phyloP scores from a whole-genome alignment of 2,113 vertebrate species.

The Takifugu flavidus region DNA sequence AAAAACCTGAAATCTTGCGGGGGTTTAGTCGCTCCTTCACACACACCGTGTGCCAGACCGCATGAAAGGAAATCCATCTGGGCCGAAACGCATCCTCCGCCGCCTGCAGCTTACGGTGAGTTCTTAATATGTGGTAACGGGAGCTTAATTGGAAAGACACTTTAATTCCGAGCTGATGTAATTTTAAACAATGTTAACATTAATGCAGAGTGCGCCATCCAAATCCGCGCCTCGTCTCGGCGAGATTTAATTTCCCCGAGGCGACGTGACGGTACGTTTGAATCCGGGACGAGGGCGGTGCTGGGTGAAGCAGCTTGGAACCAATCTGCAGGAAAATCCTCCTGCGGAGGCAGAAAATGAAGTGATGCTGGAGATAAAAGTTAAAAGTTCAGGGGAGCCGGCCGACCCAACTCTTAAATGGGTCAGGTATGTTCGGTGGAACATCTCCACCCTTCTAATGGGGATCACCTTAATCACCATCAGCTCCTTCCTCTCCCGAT shows the following conservation, averaged over 20 bases:
- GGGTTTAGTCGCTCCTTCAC: slow-evolving; percentile 50
- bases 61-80: slow-evolving; percentile 50
- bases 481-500: too few species aligned
- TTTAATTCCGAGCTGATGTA: slow-evolving; percentile 45
- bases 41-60: slow-evolving; percentile 41
- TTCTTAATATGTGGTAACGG: slow-evolving; percentile 52
- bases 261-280: slow-evolving; percentile 30
- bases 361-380: slow-evolving; percentile 1
- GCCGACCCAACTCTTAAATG: neutral
- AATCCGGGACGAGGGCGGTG: slow-evolving; percentile 14
- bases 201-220: slow-evolving; percentile 54
- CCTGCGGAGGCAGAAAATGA: neutral
- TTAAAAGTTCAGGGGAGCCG: slow-evolving; percentile 1
- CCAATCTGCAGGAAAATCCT: slow-evolving; percentile 13
- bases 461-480: neutral
- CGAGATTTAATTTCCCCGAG: slow-evolving; percentile 52
- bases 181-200: slow-evolving; percentile 61
- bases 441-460: too few species aligned
- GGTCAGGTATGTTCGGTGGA: neutral
- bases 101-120: slow-evolving; percentile 50
- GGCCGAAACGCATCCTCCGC: slow-evolving; percentile 43
- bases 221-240: slow-evolving; percentile 37
- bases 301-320: slow-evolving; percentile 2
- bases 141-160: slow-evolving; percentile 59
- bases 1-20: slow-evolving; percentile 50